Evolutionary conservation across 2,113 vertebrate genomes (phyloP), one percentile per base, ranked within the genome.

Genomic region (Cyanistes caeruleus): DNA sequence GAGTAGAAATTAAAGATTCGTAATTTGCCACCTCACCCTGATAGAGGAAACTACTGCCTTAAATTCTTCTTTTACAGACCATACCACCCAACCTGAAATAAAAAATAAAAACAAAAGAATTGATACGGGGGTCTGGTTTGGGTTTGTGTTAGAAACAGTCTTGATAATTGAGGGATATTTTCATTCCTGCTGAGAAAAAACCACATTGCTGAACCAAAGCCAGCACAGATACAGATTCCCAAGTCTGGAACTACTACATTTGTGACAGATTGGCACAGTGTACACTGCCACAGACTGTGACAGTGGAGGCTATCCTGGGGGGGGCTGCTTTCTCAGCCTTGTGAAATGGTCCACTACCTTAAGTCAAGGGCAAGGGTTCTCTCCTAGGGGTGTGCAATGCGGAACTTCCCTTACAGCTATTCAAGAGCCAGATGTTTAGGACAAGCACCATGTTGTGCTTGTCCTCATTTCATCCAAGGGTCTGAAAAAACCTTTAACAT

Each of bases 21-120:
- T 52, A 58, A 84, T 2, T 53, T 39, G 12, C 3, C 12, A 74
- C 12, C 10, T 72, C 41, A 5, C 12, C 9, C 22, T 62, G 8
- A 73, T 0, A 5, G 4, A 87, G n/a, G 35, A 52, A 28, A 68
- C 13, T 37, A 28, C 15, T 52, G 11, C 24, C 15, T 55, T 70
- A 68, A 87, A 84, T 81, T 23, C 39, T 82, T 10, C 31, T 70
- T 39, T 70, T 52, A 63, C 24, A 69, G 52, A 35, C 10, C 31
- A 73, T 24, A 4, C 4, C 9, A 67, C 3, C 0, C 13, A 9
- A 15, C 30, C 0, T 0, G 9, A 33, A 5, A 37, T 49, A 30
- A 30, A 55, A 53, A 43, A 37, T 1, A 52, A 60, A 59, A 14
- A 64, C 59, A 43, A 39, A 3, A 44, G n/a, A 59, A 49, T 20